Evolutionary conservation across 2,797 vertebrate genomes (phyloP).

Genomic region (Melanotaenia maccullochi): DNA sequence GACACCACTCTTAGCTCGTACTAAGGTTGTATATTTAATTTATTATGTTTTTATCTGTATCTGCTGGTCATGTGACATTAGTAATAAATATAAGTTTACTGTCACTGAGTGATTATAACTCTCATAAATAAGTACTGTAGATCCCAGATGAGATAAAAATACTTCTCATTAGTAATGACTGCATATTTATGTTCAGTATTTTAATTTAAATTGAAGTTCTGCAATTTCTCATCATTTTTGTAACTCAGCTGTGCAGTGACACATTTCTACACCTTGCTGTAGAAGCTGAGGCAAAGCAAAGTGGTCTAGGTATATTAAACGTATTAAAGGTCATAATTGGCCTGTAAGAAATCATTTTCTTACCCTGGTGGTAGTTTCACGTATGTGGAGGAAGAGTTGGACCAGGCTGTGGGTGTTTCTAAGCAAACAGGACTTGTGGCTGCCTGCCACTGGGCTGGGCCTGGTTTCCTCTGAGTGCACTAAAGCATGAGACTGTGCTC

Average conservation of each 20-base stretch:
- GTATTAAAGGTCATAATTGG: constrained; percentile 10
- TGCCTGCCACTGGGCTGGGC: constrained; percentile 3
- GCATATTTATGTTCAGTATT: constrained; percentile 11
- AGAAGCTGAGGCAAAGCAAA: background rate
- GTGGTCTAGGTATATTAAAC: background rate
- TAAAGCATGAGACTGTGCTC: constrained; percentile 43
- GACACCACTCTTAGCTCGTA: constrained; percentile 12
- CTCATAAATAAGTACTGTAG: constrained; percentile 12
- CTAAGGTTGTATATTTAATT: constrained; percentile 10
- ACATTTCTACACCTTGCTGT: constrained; percentile 5
- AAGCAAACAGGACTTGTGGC: constrained; percentile 18
- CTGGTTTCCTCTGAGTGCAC: constrained; percentile 17
- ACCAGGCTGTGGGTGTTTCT: constrained; percentile 32
- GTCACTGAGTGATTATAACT: background rate
- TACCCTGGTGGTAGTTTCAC: constrained; percentile 6
- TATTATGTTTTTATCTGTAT: constrained; percentile 9
- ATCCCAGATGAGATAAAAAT: constrained; percentile 5
- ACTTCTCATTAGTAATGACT: constrained; percentile 11
- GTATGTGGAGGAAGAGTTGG: constrained; percentile 17
- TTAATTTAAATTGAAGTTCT: constrained; percentile 8
- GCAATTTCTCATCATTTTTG: constrained; percentile 1
- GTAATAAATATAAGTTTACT: constrained; percentile 21
- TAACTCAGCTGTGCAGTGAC: constrained; percentile 8
- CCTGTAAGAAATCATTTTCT: background rate
- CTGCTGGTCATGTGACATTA: constrained; percentile 9